Evolutionary conservation across 1,140 invertebrate species (phyloP), one percentile per base, ranked within the genome.

Genomic region (Saccostrea glomerata): DNA sequence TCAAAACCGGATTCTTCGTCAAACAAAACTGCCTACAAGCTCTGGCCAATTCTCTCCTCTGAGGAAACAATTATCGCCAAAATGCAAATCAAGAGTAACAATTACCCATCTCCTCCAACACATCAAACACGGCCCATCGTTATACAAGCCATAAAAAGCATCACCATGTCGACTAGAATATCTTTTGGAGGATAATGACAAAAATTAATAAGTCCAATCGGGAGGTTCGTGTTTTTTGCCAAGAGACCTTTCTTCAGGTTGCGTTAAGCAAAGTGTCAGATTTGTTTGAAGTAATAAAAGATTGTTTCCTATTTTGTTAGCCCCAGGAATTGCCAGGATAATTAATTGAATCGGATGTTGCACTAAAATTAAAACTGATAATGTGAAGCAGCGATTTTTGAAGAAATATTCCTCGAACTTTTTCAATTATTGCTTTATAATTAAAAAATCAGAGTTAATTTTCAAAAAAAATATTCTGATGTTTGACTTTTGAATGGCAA

Each of bases 71-170:
- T 77, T 77, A 77, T 77, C 70, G 70, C 70, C 70, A 77, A 77
- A 77, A 77, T 77, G 70, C 70, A 77, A 77, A 77, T 77, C 70
- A 77, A 77, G 70, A 77, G 70, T 30, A 77, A 77, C 70, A 77
- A 77, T 77, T 77, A 77, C 70, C 70, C 70, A 30, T 77, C 70
- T 30, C 30, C 25, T 30, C 23, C 23, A 77, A 36, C 70, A 77
- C 70, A 36, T 77, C 70, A 77, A 77, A 77, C 70, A 77, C 70
- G 25, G 23, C 2, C 3, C 5, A 77, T 77, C 70, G 70, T 30
- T 77, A 77, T 77, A 23, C 70, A 30, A 36, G 25, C 70, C 70
- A 77, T 77, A 77, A 77, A 77, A 30, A 30, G 70, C 70, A 77
- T 77, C 70, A 30, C 30, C 70, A 36, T 77, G 70, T 77, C 70